phyloP scores from a whole-genome alignment of 1,140 invertebrate genomes.

The Cotesia glomerata region DNA sequence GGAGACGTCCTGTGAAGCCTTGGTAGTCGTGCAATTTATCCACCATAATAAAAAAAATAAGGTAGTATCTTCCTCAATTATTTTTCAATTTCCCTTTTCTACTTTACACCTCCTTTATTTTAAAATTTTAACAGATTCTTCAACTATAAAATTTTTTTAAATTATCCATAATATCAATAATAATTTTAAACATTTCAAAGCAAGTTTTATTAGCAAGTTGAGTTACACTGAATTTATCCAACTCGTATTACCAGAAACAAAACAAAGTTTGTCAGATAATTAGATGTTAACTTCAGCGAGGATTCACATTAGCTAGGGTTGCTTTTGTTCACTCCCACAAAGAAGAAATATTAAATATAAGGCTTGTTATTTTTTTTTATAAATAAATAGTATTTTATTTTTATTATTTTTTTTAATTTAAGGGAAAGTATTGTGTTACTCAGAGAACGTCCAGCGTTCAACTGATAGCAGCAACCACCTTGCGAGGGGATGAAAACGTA shows the following conservation, averaged over 20 bases:
- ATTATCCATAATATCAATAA: not conserved
- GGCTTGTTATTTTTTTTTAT: too few relatives aligned
- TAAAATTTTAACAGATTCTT: not conserved
- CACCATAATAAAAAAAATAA: slow-evolving; percentile 55
- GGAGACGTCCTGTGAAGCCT: slow-evolving; percentile 74
- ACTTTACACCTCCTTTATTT: not conserved
- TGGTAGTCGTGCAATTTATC: slow-evolving; percentile 83
- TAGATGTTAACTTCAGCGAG: not conserved
- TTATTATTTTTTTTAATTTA: not conserved
- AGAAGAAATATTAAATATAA: too few relatives aligned
- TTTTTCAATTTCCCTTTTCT: not conserved
- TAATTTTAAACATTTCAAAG: not conserved
- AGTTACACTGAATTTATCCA: not conserved
- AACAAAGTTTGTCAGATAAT: not conserved
- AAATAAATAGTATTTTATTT: not conserved
- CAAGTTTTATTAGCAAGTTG: not conserved
- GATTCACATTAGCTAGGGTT: not conserved
- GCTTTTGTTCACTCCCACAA: not conserved
- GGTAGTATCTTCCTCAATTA: not conserved
- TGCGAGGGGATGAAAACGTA: slow-evolving; percentile 19
- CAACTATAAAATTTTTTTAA: not conserved
- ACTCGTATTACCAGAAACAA: not conserved
- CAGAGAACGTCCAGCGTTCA: slow-evolving; percentile 29
- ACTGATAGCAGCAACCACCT: slow-evolving; percentile 23
- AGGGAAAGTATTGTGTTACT: not conserved